Conservation (phyloP, 2,797 vertebrate genomes). For the Tragelaphus oryx region DNA sequence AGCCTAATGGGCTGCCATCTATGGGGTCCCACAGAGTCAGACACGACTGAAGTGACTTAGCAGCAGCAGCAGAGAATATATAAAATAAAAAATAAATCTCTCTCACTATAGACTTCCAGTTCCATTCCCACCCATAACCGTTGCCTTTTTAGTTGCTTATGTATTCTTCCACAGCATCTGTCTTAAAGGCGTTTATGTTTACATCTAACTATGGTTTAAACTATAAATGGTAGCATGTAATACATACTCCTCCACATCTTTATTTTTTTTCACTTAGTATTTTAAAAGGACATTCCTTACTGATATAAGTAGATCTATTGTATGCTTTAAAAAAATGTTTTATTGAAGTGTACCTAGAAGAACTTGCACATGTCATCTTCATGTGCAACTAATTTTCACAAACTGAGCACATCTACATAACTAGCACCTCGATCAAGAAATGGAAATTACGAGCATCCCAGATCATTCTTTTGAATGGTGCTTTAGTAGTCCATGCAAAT, state of each 20-base stretch:
- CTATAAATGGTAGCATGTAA: not conserved
- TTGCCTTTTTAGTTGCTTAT: not conserved
- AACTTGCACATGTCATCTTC: not conserved
- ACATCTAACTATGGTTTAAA: not conserved
- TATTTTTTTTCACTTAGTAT: not conserved
- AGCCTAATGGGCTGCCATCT: no score
- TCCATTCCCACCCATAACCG: not conserved
- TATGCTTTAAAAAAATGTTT: not conserved
- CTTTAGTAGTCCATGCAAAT: not conserved
- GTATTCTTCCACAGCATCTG: not conserved
- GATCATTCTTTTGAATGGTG: not conserved
- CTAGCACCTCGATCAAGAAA: not conserved
- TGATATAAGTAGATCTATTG: not conserved
- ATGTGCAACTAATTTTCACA: not conserved
- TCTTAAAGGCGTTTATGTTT: not conserved
- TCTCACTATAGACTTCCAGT: not conserved
- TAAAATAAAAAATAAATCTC: not conserved
- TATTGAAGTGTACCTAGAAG: not conserved
- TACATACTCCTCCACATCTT: not conserved
- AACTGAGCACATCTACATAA: not conserved
- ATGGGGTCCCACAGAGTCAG: no score
- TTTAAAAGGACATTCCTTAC: not conserved
- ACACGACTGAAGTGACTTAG: no score
- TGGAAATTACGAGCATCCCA: not conserved
- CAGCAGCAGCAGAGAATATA: not conserved